Base-by-base conservation (phyloP, 2,797 vertebrate genomes). In the Cyclura pinguis region DNA sequence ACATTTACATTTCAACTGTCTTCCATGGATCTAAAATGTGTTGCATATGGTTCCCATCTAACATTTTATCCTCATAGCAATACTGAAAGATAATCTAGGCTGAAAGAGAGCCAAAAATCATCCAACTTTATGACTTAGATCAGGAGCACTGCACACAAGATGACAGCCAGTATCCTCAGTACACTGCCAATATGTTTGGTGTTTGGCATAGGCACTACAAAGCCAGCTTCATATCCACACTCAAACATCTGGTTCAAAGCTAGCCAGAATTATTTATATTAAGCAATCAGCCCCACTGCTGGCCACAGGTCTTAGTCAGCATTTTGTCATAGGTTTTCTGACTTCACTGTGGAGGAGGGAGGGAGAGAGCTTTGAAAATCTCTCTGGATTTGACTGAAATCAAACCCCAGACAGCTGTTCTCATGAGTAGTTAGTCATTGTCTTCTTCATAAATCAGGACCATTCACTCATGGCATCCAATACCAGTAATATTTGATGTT, bases 281-380 rank as follows among this genome's bases (percentile, higher is more conserved):
- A 52, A 78, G 74, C 55, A 42, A 64, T 42, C 50, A 42, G 42
- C 24, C 57, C 67, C 76, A 89, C 57, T 90, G 59, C 82, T 86
- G 90, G 85, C 29, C 80, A 72, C 18, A 74, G 29, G 47, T 57
- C 50, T 82, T 50, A 90, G 42, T 87, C 72, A 89, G 91, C 93
- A 74, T 38, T 91, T 62, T 1, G 76, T 76, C 32, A 32, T 20
- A 67, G 72, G 92, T 78, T 18, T 55, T 86, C 35, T 62, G 87
- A 89, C 52, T 85, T 80, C 92, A 0, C 13, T 84, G 74, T 0
- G 0, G 72, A 87, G 35, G 52, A 90, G 52, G 5, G 2, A 9
- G 42, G 18, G 20, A 9, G 4, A 67, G 22, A 87, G 9, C 22
- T 59, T 76, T 38, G 42, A 24, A 50, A 77, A 38, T 32, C 92